phyloP scores from a whole-genome alignment of 2,888 invertebrate species.

The Strigamia crassipes region DNA sequence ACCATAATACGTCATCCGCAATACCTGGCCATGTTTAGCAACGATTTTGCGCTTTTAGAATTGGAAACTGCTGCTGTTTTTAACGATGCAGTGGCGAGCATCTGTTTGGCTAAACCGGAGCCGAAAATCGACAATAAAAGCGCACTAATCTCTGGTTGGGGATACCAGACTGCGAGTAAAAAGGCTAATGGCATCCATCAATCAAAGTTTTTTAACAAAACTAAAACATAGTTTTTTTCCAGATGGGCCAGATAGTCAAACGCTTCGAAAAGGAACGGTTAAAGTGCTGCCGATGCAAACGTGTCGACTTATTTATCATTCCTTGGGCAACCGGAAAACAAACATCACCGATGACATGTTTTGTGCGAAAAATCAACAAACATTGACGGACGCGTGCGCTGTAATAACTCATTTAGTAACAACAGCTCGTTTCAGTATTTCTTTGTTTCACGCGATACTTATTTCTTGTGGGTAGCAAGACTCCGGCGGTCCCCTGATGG shows the following conservation, averaged over 20 bases:
- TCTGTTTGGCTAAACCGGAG: background rate
- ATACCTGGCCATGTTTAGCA: background rate
- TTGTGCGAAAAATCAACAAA: background rate
- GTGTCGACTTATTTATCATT: background rate
- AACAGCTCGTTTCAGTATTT: too few species aligned
- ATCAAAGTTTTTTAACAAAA: too few species aligned
- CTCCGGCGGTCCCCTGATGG: constrained; percentile 34
- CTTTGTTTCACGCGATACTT: background rate
- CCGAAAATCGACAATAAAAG: background rate
- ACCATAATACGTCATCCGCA: background rate
- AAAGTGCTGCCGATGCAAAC: background rate
- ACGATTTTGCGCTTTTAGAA: constrained; percentile 20
- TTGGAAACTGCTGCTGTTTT: background rate
- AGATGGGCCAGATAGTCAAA: background rate
- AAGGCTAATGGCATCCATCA: too few species aligned
- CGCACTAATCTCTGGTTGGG: background rate
- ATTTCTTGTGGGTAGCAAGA: background rate
- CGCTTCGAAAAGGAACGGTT: background rate
- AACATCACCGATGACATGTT: background rate
- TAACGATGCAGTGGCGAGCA: background rate
- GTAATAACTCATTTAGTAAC: background rate
- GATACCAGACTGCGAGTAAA: background rate
- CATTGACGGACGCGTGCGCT: background rate
- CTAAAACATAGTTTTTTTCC: background rate
- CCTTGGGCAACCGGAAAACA: background rate